phyloP scores from a whole-genome alignment of 2,797 vertebrate species.

The Scarus forsteni region DNA sequence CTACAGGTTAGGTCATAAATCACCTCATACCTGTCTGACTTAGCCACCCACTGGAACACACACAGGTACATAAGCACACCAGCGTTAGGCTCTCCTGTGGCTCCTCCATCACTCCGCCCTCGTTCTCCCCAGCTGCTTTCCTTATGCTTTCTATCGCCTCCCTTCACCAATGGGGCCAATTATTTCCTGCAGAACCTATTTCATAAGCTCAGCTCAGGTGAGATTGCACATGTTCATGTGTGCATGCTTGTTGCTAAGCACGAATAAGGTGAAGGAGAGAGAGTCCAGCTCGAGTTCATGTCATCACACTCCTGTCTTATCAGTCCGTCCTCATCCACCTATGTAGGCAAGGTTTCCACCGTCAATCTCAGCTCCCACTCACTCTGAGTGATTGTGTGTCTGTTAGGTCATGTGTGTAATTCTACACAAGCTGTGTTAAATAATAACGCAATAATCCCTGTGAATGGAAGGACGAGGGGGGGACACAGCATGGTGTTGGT shows the following conservation, averaged over 20 bases:
- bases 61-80: background rate
- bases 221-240: slow-evolving; percentile 10
- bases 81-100: slow-evolving; percentile 30
- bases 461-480: background rate
- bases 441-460: slow-evolving; percentile 48
- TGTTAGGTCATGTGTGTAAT: slow-evolving; percentile 47
- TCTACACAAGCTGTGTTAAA: slow-evolving; percentile 46
- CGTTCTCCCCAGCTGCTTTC: slow-evolving; percentile 36
- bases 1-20: slow-evolving; percentile 24
- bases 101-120: slow-evolving; percentile 23
- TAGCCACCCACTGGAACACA: slow-evolving; percentile 8
- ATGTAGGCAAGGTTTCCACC: slow-evolving; percentile 16
- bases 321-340: slow-evolving; percentile 2
- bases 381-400: slow-evolving; percentile 34
- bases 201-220: slow-evolving; percentile 38
- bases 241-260: slow-evolving; percentile 32
- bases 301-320: slow-evolving; percentile 25
- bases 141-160: slow-evolving; percentile 46
- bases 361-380: slow-evolving; percentile 32
- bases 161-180: slow-evolving; percentile 66
- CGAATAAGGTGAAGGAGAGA: background rate
- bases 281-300: slow-evolving; percentile 17
- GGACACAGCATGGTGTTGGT: slow-evolving; percentile 10
- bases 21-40: slow-evolving; percentile 1
- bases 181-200: slow-evolving; percentile 56